Conservation (phyloP, 2,113 vertebrate genomes). For the Pseudolaguvia tuberculata region DNA sequence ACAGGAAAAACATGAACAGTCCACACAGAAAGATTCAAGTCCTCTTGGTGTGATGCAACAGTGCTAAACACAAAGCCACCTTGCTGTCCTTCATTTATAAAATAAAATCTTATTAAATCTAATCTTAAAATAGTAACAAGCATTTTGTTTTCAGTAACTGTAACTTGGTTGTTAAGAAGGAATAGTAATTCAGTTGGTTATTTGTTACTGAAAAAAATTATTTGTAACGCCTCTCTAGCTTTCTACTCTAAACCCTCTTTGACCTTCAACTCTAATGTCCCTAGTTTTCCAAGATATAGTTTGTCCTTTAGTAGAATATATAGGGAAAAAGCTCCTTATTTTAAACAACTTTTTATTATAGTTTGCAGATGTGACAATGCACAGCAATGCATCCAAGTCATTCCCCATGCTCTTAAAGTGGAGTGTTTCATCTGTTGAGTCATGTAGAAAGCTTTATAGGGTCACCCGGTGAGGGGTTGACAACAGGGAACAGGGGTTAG, state of each 20-base stretch:
- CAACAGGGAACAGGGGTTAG: conserved; percentile 39
- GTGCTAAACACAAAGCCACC: no score
- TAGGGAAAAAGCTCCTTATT: conserved; percentile 53
- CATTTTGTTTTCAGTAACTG: no score
- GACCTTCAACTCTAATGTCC: conserved; percentile 22
- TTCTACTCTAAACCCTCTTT: conserved; percentile 17
- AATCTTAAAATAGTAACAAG: no score
- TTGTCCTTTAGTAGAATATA: conserved; percentile 57
- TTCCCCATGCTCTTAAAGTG: conserved; percentile 57
- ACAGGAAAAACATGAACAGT: no score
- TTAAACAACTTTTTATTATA: conserved; percentile 60
- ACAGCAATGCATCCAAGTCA: conserved; percentile 61
- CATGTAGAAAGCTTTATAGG: conserved; percentile 50
- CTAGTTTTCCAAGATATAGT: conserved; percentile 51
- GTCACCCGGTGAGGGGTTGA: conserved; percentile 42
- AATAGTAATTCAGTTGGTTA: no score
- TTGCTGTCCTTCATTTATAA: no score
- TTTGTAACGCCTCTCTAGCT: no score
- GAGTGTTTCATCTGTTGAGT: conserved; percentile 60
- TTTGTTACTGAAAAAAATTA: no score
- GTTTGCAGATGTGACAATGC: conserved; percentile 71
- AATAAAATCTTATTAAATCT: no score
- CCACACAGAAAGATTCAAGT: no score
- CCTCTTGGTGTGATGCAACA: no score
- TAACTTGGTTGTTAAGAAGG: no score